Evolutionary conservation across 37 sponge, comb jelly and placozoan genomes (phyloP), one percentile per base, ranked within the genome.

Genomic region (Spongilla lacustris): DNA sequence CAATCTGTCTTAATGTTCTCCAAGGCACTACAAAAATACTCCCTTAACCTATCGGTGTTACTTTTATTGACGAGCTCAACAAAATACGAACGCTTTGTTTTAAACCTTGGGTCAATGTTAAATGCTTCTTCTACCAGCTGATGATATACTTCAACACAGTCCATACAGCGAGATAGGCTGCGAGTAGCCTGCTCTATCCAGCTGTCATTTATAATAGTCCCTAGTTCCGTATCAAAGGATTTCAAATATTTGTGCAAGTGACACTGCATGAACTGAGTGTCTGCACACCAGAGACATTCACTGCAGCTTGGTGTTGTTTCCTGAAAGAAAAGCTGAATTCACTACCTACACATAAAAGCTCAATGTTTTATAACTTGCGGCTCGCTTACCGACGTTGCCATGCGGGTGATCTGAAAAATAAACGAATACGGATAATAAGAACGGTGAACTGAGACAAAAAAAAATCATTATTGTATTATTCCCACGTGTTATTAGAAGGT

Each of bases 251-350:
- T 27, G 14, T 32, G 11, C 19, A 83, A 48, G 68, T 71, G 72
- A 14, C 28, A 13, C n/a, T 73, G 46, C 48, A 83, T 71, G 48
- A 71, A 83, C 27, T 11, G 6, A 21, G 38, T 70, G 69, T 67
- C 68, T 28, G 81, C 21, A 49, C 83, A 83, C 83, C 83, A 83
- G 35, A 83, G 72, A 36, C 83, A 83, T 26, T 46, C 24, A 33
- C 41, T 37, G 41, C 23, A 31, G 24, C 22, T 38, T 10, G 79
- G 79, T 30, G 49, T 8, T 34, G 4, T 4, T 13, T 33, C 66
- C 79, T 78, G 38, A 28, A 24, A 27, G 49, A 76, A 32, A 36
- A 58, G 58, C 14, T 14, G 21, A 8, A 58, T 17, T 1, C 58
- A 58, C 1, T 58, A 58, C 58, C 41, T 41, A 6, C 41, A 41